Evolutionary conservation across 2,113 vertebrate genomes (phyloP).

Genomic region (Origma solitaria): DNA sequence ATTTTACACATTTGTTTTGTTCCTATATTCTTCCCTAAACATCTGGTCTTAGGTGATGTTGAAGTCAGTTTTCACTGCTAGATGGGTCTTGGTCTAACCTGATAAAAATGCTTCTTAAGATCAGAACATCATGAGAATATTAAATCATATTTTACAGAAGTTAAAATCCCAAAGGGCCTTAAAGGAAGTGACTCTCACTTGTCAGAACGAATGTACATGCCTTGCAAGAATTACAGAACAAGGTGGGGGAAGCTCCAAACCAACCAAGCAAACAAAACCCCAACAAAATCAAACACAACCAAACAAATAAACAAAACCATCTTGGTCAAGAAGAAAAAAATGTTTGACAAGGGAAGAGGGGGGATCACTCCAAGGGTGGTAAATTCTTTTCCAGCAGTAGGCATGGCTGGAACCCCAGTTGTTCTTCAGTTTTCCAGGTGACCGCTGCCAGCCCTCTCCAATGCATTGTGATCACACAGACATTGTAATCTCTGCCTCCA

Average conservation of each 20-base stretch:
- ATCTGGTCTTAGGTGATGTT: background rate
- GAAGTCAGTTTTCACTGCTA: background rate
- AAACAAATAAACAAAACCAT: background rate
- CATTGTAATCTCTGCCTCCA: background rate
- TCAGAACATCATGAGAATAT: background rate
- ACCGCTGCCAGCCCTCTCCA: background rate
- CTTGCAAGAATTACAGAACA: background rate
- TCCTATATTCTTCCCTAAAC: background rate
- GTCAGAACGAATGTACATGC: background rate
- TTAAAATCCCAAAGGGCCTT: background rate
- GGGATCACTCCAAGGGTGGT: background rate
- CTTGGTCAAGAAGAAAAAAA: background rate
- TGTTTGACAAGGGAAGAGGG: background rate
- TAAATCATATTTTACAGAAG: background rate
- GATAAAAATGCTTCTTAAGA: background rate
- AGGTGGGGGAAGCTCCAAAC: fast-evolving
- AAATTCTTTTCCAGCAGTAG: background rate
- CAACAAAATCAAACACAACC: background rate
- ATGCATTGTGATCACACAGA: background rate
- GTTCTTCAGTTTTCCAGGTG: background rate
- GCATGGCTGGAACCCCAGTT: background rate
- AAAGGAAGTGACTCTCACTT: background rate
- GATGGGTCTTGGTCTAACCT: background rate
- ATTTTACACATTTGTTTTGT: background rate
- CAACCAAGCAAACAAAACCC: background rate